These are phyloP conservation scores for Myodes glareolus DNA, from an alignment of 2,113 vertebrate species.

Conservation along the genomic window DNA sequence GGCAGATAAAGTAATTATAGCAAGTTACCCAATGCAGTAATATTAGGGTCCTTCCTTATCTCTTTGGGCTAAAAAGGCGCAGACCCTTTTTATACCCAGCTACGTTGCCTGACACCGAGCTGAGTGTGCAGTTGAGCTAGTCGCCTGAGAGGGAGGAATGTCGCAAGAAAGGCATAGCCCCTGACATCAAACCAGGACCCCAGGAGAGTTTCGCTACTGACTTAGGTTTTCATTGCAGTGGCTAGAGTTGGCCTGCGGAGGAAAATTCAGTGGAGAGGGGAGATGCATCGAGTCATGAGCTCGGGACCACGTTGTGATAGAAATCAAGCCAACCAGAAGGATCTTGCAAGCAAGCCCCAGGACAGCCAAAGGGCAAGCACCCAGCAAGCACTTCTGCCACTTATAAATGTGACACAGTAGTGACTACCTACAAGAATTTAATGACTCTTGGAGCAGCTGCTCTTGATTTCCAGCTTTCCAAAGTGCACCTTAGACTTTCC, in stretches of 20 bases:
- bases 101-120: background rate
- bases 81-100: background rate
- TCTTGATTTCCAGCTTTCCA: background rate
- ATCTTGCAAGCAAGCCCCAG: background rate
- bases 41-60: background rate
- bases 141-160: background rate
- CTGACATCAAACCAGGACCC: background rate
- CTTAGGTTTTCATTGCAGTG: background rate
- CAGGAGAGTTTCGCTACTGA: background rate
- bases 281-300: background rate
- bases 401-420: background rate
- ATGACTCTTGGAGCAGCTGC: background rate
- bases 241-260: background rate
- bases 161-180: background rate
- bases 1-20: background rate
- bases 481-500: background rate
- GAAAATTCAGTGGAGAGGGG: background rate
- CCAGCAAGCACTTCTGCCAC: background rate
- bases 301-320: background rate
- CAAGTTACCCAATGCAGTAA: background rate
- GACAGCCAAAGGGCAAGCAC: background rate
- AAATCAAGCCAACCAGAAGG: background rate
- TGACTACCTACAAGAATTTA: background rate
- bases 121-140: background rate
- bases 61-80: background rate